Base-by-base conservation (phyloP, 64 coral and sea anemone species). In the Pocillopora verrucosa region DNA sequence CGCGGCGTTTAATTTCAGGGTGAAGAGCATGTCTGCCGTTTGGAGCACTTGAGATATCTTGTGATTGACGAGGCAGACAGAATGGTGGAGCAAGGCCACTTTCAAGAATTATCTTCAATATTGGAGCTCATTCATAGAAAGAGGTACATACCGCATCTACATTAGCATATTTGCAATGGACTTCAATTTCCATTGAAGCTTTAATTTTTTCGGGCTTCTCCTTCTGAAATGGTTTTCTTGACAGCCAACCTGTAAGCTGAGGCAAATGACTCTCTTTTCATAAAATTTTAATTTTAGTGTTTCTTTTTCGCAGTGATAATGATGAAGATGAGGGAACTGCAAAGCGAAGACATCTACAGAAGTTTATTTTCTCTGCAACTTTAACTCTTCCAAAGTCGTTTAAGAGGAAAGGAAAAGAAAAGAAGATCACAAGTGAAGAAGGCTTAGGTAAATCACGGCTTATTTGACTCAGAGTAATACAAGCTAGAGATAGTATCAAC, bases 31-130 rank as follows among this genome's bases (percentile, higher is more conserved):
- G 88, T 99, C 35, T 65, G 75, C 70, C 65, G 89, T 16, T 25
- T 95, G 56, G 75, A 84, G 58, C 77, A 93, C 37, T 86, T 99
- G 22, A 83, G 88, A 24, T 99, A 87, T 61, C 73, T 99, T 72
- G 97, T 99, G 2, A 95, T 99, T 85, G 97, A 99, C 70, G 97
- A 99, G 78, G 97, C 97, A 30, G 97, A 99, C 61, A 92, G 84
- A 5, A 91, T 91, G 87, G 92, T 93, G 62, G 92, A 93, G 59
- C 86, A 93, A 67, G 92, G 92, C 16, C 92, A 93, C 70, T 93
- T 89, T 77, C 86, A 93, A 51, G 92, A 93, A 60, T 79, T 93
- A 2, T 77, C 72, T 3, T 93, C 86, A 25, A 84, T 93, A 58
- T 61, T 93, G 61, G 92, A 87, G 59, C 86, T 93, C 80, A 82